Base-by-base conservation (phyloP, 1,140 invertebrate species). In the Platorchestia sp. region DNA sequence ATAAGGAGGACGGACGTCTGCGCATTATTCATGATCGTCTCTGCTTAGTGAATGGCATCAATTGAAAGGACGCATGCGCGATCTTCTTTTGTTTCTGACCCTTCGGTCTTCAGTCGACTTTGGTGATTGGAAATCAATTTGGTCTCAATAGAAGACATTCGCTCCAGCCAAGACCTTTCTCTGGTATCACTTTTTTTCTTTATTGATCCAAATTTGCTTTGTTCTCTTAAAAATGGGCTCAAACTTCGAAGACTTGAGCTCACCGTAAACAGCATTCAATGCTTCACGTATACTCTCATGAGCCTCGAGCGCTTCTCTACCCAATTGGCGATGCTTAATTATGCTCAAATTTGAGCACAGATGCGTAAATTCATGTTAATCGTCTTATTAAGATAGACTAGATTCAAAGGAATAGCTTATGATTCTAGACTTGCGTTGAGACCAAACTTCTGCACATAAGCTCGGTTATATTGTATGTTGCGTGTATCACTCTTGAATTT, bases 121-220 rank as follows among this genome's bases (percentile, higher is more conserved):
- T 45, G 43, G 43, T 93, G 91, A 93, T 93, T 93, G 91, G 45
- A 93, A 93, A 93, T 93, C 91, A 93, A 93, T 93, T 93, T 93
- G 41, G 43, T 47, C 45, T 93, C 43, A 93, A 93, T 93, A 47
- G 45, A 93, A 93, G 91, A 93, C 91, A 44, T 93, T 93, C 91
- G 91, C 43, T 47, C 6, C 7, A 47, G 91, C 91, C 45, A 93
- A 93, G 91, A 93, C 91, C 45, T 44, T 40, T 93, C 43, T 93
- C 43, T 93, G 91, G 91, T 47, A 45, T 47, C 45, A 93, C 91
- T 93, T 93, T 93, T 93, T 93, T 93, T 42, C 87, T 44, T 44
- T 90, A 90, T 90, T 90, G 87, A 90, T 90, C 44, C 87, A 42
- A 90, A 90, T 90, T 43, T 42, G 87, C 36, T 43, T 90, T 90